These are phyloP conservation scores for Sebastes diaconus DNA, from an alignment of 2,797 vertebrate genomes.

Conservation along the genomic window DNA sequence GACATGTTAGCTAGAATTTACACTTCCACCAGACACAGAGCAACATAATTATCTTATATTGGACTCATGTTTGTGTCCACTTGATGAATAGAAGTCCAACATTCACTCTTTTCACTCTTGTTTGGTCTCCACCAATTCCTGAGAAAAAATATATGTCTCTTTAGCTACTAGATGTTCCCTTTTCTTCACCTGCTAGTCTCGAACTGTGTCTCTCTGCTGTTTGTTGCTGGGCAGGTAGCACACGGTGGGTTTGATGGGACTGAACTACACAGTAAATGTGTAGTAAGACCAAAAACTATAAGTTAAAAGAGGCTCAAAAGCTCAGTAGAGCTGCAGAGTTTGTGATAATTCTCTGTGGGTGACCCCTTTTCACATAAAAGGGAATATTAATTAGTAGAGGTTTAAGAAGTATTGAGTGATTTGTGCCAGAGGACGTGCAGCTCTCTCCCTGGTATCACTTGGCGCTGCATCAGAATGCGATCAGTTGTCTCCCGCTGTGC, in stretches of 20 bases:
- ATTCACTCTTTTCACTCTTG: background rate
- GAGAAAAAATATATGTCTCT: too few species aligned
- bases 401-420: background rate
- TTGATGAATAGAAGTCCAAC: background rate
- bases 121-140: background rate
- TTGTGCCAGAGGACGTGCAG: background rate
- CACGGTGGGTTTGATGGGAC: background rate
- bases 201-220: background rate
- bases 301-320: background rate
- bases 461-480: constrained; percentile 26
- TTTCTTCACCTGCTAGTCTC: too few species aligned
- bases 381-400: background rate
- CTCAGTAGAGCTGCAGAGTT: background rate
- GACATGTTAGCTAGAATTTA: background rate
- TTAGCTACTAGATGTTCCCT: too few species aligned
- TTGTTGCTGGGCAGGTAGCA: background rate
- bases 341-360: background rate
- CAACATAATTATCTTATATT: background rate
- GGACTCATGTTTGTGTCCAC: background rate
- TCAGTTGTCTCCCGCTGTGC: background rate
- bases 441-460: constrained; percentile 22
- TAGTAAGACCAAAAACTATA: background rate
- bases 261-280: background rate
- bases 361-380: background rate
- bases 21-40: background rate